Percentiles rank a stretch among this genome's conserved stretches.
These are phyloP conservation scores for Dendrocincla fuliginosa DNA, from an alignment of 2,797 vertebrate species.

Conservation along the genomic window DNA sequence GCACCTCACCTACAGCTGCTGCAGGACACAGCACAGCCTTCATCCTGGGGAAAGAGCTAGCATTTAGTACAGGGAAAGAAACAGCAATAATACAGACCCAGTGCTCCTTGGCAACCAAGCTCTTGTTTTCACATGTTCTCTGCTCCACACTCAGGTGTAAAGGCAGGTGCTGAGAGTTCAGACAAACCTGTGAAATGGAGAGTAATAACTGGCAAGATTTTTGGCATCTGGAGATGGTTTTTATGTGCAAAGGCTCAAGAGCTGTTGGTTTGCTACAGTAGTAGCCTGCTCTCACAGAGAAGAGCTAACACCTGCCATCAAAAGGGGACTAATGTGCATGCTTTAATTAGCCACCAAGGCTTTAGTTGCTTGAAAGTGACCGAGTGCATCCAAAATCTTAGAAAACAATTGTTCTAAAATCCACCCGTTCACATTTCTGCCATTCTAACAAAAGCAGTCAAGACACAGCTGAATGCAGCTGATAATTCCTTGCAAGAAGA, in stretches of 20 bases:
- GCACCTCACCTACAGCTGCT: not conserved
- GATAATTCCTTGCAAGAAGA: not conserved
- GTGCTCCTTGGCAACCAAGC: constrained; percentile 9
- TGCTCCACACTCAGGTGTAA: constrained; percentile 15
- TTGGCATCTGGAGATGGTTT: not conserved
- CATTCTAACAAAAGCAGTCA: not conserved
- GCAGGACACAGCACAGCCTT: not conserved
- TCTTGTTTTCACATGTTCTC: not conserved
- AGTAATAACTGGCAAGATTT: constrained; percentile 24
- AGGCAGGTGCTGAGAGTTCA: not conserved
- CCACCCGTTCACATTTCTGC: not conserved
- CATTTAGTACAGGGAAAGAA: not conserved
- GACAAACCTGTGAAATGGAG: constrained; percentile 28
- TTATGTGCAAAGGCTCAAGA: not conserved
- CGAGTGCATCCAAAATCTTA: not conserved
- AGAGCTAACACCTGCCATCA: constrained; percentile 5
- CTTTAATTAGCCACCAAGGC: not conserved
- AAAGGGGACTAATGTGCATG: not conserved
- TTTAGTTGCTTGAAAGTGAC: not conserved
- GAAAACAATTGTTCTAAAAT: not conserved
- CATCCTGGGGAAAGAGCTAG: not conserved
- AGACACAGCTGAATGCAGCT: not conserved
- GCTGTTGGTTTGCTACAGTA: not conserved
- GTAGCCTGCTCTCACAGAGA: not conserved
- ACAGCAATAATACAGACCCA: not conserved